Conservation (phyloP, 1,140 invertebrate genomes). For the Aphelinus atriplicis region DNA sequence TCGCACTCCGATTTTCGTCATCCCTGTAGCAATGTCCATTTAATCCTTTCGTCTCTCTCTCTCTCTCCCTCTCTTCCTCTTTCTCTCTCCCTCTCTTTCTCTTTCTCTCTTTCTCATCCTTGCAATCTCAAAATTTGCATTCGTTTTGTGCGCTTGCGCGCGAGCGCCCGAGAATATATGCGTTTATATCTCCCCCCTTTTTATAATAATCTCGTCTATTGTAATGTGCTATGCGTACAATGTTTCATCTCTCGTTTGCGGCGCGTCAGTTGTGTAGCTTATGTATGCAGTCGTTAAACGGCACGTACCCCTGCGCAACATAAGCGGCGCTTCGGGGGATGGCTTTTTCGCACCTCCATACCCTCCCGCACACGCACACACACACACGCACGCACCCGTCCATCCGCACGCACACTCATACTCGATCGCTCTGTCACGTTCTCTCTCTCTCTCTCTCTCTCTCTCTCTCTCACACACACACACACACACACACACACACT, state of each 20-base stretch:
- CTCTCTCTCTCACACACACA: not conserved
- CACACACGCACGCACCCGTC: too few relatives aligned
- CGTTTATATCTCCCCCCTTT: constrained; percentile 11
- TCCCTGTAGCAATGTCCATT: too few relatives aligned
- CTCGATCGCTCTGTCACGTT: not conserved
- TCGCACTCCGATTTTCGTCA: too few relatives aligned
- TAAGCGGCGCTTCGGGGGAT: not conserved
- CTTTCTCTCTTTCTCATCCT: constrained; percentile 28
- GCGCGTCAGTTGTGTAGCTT: not conserved
- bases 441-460: not conserved
- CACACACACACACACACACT: not conserved
- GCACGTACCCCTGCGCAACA: not conserved
- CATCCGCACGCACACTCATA: not conserved
- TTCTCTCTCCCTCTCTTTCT: constrained; percentile 13
- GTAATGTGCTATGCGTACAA: constrained; percentile 19
- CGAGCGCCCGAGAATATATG: not conserved
- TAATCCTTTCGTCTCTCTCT: too few relatives aligned
- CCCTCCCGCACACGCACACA: too few relatives aligned
- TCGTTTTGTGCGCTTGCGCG: not conserved
- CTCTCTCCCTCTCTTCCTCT: constrained; percentile 25
- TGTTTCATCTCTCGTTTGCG: constrained; percentile 9
- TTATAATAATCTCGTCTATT: constrained; percentile 34
- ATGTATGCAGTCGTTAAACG: constrained; percentile 15
- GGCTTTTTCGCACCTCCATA: too few relatives aligned
- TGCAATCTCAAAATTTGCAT: not conserved